Percentiles rank a stretch among this genome's conserved stretches.
Conservation (phyloP, 2,888 invertebrate genomes). For the Lasioglossum lativentre region DNA sequence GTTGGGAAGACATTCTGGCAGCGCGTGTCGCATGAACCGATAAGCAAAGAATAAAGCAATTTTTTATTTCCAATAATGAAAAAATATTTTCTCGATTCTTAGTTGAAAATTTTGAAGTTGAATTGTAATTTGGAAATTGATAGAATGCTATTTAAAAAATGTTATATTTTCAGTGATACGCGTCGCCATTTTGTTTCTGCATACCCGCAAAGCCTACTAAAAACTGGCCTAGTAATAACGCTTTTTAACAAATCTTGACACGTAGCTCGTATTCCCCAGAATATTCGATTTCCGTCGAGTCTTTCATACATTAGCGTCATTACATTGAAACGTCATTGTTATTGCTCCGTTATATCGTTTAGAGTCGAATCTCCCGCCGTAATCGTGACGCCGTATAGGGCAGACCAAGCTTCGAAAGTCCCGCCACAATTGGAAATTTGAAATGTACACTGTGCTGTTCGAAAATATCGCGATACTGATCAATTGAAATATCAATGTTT, state of each 20-base stretch:
- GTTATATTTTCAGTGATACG: neutral
- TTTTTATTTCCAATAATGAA: neutral
- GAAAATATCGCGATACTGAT: neutral
- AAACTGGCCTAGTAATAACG: conserved; percentile 26
- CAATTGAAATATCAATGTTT: neutral
- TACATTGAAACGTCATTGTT: conserved; percentile 12
- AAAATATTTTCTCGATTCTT: neutral
- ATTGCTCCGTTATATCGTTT: conserved; percentile 5
- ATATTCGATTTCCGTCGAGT: conserved; percentile 26
- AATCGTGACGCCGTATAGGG: conserved; percentile 4
- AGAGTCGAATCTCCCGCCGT: neutral
- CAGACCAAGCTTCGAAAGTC: conserved; percentile 8
- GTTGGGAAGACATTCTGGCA: conserved; percentile 36
- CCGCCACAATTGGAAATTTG: neutral
- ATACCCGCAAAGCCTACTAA: conserved; percentile 44
- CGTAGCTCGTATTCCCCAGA: conserved; percentile 49
- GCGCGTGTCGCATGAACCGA: conserved; percentile 21
- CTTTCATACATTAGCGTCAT: conserved; percentile 1
- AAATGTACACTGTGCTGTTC: neutral
- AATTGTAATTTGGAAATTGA: neutral
- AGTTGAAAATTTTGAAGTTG: neutral
- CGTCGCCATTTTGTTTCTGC: conserved; percentile 16
- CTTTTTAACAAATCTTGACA: conserved; percentile 35
- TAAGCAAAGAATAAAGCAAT: neutral
- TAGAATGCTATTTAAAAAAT: neutral